These are phyloP conservation scores for Sebastes hubbsi DNA, from an alignment of 2,797 vertebrate species.

Conservation along the genomic window DNA sequence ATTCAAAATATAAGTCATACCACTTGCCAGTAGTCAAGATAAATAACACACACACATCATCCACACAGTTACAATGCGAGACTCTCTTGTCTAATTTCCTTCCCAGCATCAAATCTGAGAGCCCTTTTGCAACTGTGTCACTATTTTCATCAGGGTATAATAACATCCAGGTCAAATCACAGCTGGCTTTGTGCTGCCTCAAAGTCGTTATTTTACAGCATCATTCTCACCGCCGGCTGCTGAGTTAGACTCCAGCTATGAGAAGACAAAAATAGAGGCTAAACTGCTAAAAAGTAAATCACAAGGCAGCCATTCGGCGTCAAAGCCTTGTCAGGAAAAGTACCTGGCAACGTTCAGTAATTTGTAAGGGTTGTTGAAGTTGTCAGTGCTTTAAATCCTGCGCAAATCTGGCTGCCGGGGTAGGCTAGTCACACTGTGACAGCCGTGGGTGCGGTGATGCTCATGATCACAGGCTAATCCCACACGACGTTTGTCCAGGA, in stretches of 20 bases:
- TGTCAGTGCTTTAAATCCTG: constrained; percentile 45
- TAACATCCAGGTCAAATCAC: constrained; percentile 25
- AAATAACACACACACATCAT: neutral
- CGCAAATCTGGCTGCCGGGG: constrained; percentile 19
- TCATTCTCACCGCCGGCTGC: neutral
- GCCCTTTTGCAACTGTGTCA: constrained; percentile 11
- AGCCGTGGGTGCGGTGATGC: constrained; percentile 1
- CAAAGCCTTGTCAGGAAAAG: constrained; percentile 19
- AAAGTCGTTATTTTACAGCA: neutral
- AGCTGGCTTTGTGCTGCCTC: constrained; percentile 10
- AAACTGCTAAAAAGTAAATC: constrained; percentile 5
- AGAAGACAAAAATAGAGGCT: constrained; percentile 1
- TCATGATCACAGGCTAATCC: constrained; percentile 35
- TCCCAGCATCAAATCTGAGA: neutral
- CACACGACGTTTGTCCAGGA: neutral
- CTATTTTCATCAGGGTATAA: constrained; percentile 7
- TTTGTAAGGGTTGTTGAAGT: constrained; percentile 29
- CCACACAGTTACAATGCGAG: neutral
- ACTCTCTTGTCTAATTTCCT: neutral
- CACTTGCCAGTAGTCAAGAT: no score
- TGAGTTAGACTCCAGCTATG: constrained; percentile 1
- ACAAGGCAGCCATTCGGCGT: constrained; percentile 16
- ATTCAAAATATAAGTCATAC: neutral
- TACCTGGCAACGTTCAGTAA: constrained; percentile 30
- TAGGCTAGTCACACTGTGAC: constrained; percentile 6